A percentile compares a stretch with the other conserved stretches of the same genome.
phyloP scores from a whole-genome alignment of 2,113 vertebrate genomes.

The Poeciliopsis occidentalis region DNA sequence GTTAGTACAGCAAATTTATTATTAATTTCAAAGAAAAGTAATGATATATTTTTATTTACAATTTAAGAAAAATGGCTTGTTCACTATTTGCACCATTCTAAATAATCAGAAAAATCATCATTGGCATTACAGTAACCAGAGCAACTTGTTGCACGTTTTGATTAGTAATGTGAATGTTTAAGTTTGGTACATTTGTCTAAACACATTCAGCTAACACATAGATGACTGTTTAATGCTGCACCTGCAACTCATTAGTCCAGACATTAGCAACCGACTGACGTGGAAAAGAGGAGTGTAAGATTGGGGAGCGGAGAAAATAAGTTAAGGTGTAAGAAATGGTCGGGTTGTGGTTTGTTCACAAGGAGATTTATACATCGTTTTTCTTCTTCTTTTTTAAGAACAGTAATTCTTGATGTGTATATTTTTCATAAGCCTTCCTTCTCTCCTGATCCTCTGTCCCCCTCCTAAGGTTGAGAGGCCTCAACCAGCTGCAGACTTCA shows the following conservation, averaged over 20 bases:
- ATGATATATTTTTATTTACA: too few species aligned
- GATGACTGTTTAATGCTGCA: conserved; percentile 23
- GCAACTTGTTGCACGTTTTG: too few species aligned
- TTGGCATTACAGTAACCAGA: too few species aligned
- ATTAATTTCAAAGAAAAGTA: too few species aligned
- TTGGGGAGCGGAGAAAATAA: too few species aligned
- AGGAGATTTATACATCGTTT: conserved; percentile 71
- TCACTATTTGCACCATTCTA: too few species aligned
- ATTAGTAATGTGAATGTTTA: too few species aligned
- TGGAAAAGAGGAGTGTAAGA: conserved; percentile 4
- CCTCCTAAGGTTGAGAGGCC: conserved; percentile 68
- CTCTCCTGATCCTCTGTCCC: conserved; percentile 45
- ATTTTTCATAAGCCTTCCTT: conserved; percentile 71
- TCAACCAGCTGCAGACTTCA: conserved; percentile 74
- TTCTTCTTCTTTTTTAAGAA: not conserved
- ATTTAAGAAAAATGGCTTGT: too few species aligned
- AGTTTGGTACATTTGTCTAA: too few species aligned
- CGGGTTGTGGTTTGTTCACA: conserved; percentile 55
- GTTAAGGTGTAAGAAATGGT: not conserved
- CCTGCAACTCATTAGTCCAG: conserved; percentile 59
- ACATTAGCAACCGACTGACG: conserved; percentile 39
- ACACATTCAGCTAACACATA: not conserved
- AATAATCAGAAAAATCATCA: too few species aligned
- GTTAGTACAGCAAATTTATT: too few species aligned
- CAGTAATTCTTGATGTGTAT: conserved; percentile 75